A percentile compares a stretch with the other conserved stretches of the same genome.
phyloP scores from a whole-genome alignment of 2,113 vertebrate genomes.

The Malurus melanocephalus region DNA sequence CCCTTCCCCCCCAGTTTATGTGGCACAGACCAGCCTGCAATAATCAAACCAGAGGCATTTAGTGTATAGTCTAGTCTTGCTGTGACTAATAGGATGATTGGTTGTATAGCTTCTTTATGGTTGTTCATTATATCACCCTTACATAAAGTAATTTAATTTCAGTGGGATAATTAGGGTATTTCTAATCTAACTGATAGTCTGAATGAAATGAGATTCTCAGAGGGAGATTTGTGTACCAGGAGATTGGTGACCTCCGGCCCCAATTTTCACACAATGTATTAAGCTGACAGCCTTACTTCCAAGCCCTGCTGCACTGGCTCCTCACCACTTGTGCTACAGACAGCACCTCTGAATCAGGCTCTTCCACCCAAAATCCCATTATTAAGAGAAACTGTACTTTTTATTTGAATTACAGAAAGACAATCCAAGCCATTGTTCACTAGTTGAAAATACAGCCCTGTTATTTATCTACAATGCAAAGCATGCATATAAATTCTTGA shows the following conservation, averaged over 20 bases:
- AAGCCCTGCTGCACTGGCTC: slow-evolving; percentile 48
- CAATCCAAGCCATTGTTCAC: not conserved
- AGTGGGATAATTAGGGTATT: slow-evolving; percentile 86
- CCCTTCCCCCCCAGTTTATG: slow-evolving; percentile 15
- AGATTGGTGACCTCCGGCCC: slow-evolving; percentile 77
- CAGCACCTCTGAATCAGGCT: slow-evolving; percentile 1
- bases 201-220: slow-evolving; percentile 84
- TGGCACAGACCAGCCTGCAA: slow-evolving; percentile 57
- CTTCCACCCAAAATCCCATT: slow-evolving; percentile 42
- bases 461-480: not conserved
- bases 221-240: slow-evolving; percentile 78
- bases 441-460: not conserved
- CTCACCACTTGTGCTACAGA: slow-evolving; percentile 31
- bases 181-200: slow-evolving; percentile 86
- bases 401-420: slow-evolving; percentile 6
- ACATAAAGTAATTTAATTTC: slow-evolving; percentile 87
- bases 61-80: slow-evolving; percentile 75
- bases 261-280: slow-evolving; percentile 80
- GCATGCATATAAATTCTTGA: not conserved
- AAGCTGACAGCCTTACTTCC: slow-evolving; percentile 71
- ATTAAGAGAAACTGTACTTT: slow-evolving; percentile 1
- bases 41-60: slow-evolving; percentile 73
- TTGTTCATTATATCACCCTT: slow-evolving; percentile 83
- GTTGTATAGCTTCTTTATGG: slow-evolving; percentile 80
- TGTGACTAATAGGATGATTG: slow-evolving; percentile 87